Conservation (phyloP, 2,888 invertebrate genomes). For the Microplitis deprimator region DNA sequence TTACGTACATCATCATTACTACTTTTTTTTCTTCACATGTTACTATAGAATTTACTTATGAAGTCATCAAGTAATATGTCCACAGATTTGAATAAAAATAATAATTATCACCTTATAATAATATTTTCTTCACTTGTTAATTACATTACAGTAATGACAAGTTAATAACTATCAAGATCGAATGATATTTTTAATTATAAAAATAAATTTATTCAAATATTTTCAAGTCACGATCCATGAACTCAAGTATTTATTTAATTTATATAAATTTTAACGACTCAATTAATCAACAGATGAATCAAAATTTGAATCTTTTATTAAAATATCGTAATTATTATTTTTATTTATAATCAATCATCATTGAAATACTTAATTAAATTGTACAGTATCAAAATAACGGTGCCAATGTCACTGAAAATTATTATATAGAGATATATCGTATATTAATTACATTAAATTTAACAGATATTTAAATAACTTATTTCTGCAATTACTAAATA, state of each 20-base stretch:
- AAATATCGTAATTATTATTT: not conserved
- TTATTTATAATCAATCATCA: not conserved
- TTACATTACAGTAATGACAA: not conserved
- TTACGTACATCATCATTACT: not conserved
- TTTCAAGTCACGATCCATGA: not conserved
- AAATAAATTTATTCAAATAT: not conserved
- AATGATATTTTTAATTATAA: not conserved
- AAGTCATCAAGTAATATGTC: not conserved
- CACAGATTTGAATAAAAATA: not conserved
- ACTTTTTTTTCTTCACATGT: not conserved
- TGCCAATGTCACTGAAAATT: slow-evolving; percentile 48
- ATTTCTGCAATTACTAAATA: slow-evolving; percentile 27
- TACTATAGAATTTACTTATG: not conserved
- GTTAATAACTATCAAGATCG: not conserved
- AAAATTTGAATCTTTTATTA: not conserved
- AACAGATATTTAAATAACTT: not conserved
- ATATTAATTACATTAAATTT: slow-evolving; percentile 5
- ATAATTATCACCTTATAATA: not conserved
- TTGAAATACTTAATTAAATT: not conserved
- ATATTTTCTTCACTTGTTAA: not conserved
- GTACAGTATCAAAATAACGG: slow-evolving; percentile 36
- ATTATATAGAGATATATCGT: slow-evolving; percentile 13
- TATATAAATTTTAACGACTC: not conserved
- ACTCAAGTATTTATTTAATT: not conserved
- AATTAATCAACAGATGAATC: not conserved